Evolutionary conservation across 2,113 vertebrate species (phyloP), one percentile per base, ranked within the genome.

Genomic region (Hemichromis elongatus): DNA sequence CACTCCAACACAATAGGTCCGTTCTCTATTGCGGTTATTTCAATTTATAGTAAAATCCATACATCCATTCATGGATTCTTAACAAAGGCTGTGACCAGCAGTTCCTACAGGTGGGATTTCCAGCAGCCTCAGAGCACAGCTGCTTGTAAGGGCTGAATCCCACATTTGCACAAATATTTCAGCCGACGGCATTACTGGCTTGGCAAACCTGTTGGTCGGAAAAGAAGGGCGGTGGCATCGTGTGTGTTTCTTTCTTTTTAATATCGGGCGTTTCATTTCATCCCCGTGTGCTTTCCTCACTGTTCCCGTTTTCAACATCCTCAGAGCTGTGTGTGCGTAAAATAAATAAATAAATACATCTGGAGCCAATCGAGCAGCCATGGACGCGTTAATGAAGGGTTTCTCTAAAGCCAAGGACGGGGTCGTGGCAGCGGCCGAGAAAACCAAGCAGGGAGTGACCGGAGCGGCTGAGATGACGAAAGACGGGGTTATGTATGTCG

Each of bases 381-480:
- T 98, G 97, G 97, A 98, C 89, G 92, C 95, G 82, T 91, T 98
- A 40, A 97, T 95, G 94, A 98, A 98, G 94, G 97, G 97, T 61
- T 90, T 98, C 86, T 95, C 95, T 35, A 97, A 96, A 95, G 97
- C 97, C 77, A 98, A 96, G 94, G 97, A 98, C 8, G 97, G 97
- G 90, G 96, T 97, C 14, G 96, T 95, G 93, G 93, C 94, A 85
- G 97, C 96, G 77, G 97, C 97, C 78, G 97, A 97, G 90, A 98
- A 97, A 93, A 98, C 97, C 82, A 97, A 97, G 90, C 97, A 98
- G 94, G 97, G 97, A 92, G 96, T 98, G 96, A 96, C 96, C 59
- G 97, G 97, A 90, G 97, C 97, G 0, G 97, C 97, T 6, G 97
- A 94, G 85, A 98, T 96, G 95, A 98, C 97, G 55, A 97, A 97